These are phyloP conservation scores for Psylliodes chrysocephalus DNA, from an alignment of 2,888 invertebrate species.

Conservation along the genomic window DNA sequence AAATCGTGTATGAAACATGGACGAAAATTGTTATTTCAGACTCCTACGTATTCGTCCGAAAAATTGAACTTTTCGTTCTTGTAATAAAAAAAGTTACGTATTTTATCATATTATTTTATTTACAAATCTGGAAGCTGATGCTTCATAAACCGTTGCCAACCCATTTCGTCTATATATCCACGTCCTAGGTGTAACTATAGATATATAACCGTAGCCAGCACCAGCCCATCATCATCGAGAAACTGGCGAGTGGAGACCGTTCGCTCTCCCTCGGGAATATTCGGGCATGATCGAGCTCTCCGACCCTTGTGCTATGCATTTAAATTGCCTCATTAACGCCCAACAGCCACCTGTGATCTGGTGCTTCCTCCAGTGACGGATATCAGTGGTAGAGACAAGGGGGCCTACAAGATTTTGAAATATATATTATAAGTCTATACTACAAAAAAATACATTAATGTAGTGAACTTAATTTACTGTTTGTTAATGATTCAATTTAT, in stretches of 20 bases:
- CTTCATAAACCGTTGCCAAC: slow-evolving; percentile 5
- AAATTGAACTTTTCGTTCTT: no score
- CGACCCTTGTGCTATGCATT: slow-evolving; percentile 65
- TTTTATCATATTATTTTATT: not conserved
- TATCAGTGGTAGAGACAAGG: not conserved
- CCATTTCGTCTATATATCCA: slow-evolving; percentile 12
- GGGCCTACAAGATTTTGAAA: not conserved
- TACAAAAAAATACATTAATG: no score
- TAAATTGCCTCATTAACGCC: slow-evolving; percentile 67
- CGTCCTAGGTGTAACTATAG: slow-evolving; percentile 2
- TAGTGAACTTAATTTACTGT: no score
- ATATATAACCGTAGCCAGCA: no score
- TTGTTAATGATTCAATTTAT: no score
- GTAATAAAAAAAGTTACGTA: no score
- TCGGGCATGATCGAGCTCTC: slow-evolving; percentile 57
- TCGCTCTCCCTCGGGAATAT: slow-evolving; percentile 53
- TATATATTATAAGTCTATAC: no score
- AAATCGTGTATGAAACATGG: no score
- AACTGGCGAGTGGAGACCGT: slow-evolving; percentile 15
- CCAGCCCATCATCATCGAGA: slow-evolving; percentile 25
- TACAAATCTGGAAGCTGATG: not conserved
- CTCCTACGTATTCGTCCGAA: no score
- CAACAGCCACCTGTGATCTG: slow-evolving; percentile 62
- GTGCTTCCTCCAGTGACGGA: slow-evolving; percentile 27
- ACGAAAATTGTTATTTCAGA: no score